Evolutionary conservation across 1,140 invertebrate genomes (phyloP).

Genomic region (Phocides pigmalion): DNA sequence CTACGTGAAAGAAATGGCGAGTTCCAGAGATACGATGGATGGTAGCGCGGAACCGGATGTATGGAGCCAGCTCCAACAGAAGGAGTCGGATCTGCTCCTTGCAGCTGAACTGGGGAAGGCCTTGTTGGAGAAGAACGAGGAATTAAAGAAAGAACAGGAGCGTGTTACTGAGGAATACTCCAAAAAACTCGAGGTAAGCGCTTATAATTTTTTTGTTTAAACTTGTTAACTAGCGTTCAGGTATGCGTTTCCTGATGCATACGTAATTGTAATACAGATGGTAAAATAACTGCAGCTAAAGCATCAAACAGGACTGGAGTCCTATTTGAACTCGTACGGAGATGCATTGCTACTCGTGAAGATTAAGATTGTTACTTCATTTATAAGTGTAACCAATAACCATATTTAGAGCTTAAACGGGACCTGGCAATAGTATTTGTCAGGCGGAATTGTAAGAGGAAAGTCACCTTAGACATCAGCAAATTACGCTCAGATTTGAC

Average conservation of each 20-base stretch:
- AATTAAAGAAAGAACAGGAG: constrained; percentile 94
- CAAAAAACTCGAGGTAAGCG: constrained; percentile 95
- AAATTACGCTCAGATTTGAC: no score
- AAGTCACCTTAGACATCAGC: no score
- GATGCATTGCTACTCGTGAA: no score
- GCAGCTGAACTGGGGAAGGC: constrained; percentile 98
- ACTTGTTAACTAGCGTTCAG: neutral
- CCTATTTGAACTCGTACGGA: no score
- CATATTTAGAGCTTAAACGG: no score
- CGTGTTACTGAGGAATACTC: constrained; percentile 94
- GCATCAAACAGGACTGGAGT: no score
- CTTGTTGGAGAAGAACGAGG: constrained; percentile 96
- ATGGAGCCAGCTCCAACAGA: constrained; percentile 93
- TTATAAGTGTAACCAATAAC: no score
- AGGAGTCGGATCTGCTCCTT: constrained; percentile 95
- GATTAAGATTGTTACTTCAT: no score
- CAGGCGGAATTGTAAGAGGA: no score
- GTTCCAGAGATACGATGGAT: constrained; percentile 62
- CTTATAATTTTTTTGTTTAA: constrained; percentile 11
- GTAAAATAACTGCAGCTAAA: no score
- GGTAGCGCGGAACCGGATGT: constrained; percentile 87
- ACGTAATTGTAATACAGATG: no score
- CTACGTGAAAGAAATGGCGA: constrained; percentile 85
- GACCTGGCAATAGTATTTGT: no score
- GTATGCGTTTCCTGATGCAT: neutral